phyloP scores from a whole-genome alignment of 2,797 vertebrate genomes.

The Hydrocynus forskahlii region DNA sequence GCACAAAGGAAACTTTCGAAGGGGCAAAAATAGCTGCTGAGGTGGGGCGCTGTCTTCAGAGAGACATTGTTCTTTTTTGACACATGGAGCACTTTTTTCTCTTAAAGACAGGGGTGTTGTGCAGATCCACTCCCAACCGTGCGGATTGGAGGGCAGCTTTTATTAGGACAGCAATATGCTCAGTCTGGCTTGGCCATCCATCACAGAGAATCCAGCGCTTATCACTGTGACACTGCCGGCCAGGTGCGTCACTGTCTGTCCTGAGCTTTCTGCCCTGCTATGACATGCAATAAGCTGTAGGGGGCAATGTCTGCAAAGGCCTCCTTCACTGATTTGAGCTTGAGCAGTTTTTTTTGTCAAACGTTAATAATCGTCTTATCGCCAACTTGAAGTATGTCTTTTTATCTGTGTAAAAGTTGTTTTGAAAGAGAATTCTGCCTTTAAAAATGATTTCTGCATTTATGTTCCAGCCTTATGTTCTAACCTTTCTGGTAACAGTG shows the following conservation, averaged over 20 bases:
- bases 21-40: constrained; percentile 67
- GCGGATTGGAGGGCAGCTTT: constrained; percentile 72
- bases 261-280: constrained; percentile 2
- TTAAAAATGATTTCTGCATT: neutral
- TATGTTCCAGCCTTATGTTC: neutral
- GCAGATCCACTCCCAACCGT: constrained; percentile 57
- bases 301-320: constrained; percentile 49
- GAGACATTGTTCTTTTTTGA: constrained; percentile 76
- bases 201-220: constrained; percentile 62
- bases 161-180: constrained; percentile 81
- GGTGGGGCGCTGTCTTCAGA: constrained; percentile 62
- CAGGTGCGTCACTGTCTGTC: constrained; percentile 17
- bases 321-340: neutral
- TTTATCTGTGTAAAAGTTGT: neutral
- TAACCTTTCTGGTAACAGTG: too few species aligned
- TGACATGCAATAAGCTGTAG: constrained; percentile 41
- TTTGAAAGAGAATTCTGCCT: neutral
- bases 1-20: constrained; percentile 51
- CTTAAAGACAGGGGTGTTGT: constrained; percentile 66
- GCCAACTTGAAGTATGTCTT: neutral
- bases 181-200: constrained; percentile 74
- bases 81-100: constrained; percentile 74
- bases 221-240: constrained; percentile 45
- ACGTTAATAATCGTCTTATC: neutral
- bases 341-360: neutral